These are phyloP conservation scores for Agrenia bidenticulata DNA, from an alignment of 2,888 invertebrate species.

Conservation along the genomic window DNA sequence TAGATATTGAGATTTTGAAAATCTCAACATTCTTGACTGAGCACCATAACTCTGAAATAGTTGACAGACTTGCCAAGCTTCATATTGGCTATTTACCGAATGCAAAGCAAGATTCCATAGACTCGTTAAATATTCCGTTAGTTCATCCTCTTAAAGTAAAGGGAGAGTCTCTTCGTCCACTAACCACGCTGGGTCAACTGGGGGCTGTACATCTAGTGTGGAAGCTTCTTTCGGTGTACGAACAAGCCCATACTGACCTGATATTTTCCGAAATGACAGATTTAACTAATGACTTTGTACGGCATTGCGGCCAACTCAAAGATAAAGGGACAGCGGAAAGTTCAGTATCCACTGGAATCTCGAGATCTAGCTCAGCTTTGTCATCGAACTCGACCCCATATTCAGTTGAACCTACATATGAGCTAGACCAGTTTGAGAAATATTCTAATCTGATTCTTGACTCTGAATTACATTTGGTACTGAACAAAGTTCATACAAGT, in stretches of 20 bases:
- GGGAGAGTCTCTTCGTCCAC: conserved; percentile 46
- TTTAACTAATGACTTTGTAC: conserved; percentile 33
- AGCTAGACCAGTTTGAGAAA: too few relatives aligned
- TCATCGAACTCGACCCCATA: not conserved
- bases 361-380: not conserved
- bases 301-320: conserved; percentile 27
- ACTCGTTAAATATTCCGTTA: conserved; percentile 38
- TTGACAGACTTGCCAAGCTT: not conserved
- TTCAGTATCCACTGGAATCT: not conserved
- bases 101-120: conserved; percentile 5
- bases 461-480: conserved; percentile 14
- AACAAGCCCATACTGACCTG: conserved; percentile 33
- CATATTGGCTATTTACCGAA: not conserved
- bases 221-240: conserved; percentile 37
- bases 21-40: not conserved
- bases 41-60: not conserved
- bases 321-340: not conserved
- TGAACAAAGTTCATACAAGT: conserved; percentile 44
- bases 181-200: conserved; percentile 46
- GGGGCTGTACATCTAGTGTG: conserved; percentile 44
- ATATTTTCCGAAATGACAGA: conserved; percentile 48
- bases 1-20: not conserved
- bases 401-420: not conserved
- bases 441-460: not conserved
- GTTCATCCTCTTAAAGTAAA: conserved; percentile 48